Evolutionary conservation across 1,140 invertebrate species (phyloP).

Genomic region (Sarcophaga peregrina): DNA sequence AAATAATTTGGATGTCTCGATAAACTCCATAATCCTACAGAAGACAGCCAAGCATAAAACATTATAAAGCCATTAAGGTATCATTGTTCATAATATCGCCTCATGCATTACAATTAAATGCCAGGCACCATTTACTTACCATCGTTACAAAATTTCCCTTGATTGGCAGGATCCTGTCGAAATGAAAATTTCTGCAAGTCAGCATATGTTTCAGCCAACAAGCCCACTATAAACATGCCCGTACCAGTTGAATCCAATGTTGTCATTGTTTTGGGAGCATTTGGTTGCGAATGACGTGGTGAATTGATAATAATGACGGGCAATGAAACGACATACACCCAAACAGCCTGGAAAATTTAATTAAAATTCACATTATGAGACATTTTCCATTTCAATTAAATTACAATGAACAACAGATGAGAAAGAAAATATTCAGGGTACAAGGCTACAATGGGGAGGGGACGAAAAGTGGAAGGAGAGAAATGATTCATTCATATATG

Average conservation of each 20-base stretch:
- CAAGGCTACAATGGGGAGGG: not conserved
- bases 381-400: slow-evolving; percentile 3
- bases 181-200: slow-evolving; percentile 93
- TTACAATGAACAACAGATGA: not conserved
- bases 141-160: slow-evolving; percentile 90
- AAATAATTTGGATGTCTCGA: slow-evolving; percentile 96
- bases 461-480: not conserved
- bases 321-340: slow-evolving; percentile 92
- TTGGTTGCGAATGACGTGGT: slow-evolving; percentile 80
- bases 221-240: slow-evolving; percentile 83
- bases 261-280: slow-evolving; percentile 84
- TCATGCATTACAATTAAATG: not conserved
- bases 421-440: not conserved
- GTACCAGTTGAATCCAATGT: slow-evolving; percentile 86
- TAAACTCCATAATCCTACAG: slow-evolving; percentile 84
- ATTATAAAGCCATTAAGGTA: not conserved
- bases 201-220: slow-evolving; percentile 88
- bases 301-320: slow-evolving; percentile 93
- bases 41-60: not conserved
- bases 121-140: slow-evolving; percentile 68
- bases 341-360: slow-evolving; percentile 77
- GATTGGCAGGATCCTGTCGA: slow-evolving; percentile 84
- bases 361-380: slow-evolving; percentile 15
- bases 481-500: not conserved
- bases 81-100: not conserved